Evolutionary conservation across 37 sponge, comb jelly and placozoan genomes (phyloP), one percentile per base, ranked within the genome.

Genomic region (Crambe crambe): DNA sequence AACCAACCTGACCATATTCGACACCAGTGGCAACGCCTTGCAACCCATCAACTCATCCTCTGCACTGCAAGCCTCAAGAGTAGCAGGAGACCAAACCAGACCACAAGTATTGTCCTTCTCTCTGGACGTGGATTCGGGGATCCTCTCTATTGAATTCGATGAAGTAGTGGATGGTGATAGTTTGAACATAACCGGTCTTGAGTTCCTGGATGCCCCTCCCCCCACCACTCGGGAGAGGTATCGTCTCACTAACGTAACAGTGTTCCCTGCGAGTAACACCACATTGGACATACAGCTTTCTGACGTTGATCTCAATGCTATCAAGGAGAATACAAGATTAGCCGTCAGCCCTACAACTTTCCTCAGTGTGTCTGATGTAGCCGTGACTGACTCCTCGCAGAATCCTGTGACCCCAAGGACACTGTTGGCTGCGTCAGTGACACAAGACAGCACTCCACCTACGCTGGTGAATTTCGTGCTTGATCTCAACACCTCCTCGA

Each of bases 321-420:
- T 95, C 68, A 89, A 95, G 60, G 30, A 71, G 29, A 74, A 67
- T 37, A 34, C 75, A 26, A 31, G 34, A 17, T 78, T 95, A 12
- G 96, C 85, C 34, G 83, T 80, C 2, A 69, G 35, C 26, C 23
- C 40, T 20, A 92, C 89, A 71, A 92, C 92, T 3, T 92, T 70
- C 75, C 34, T 95, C 21, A 68, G 68, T 2, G 58, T 95, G 27
- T 31, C 72, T 32, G 26, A 47, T 4, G 5, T 31, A 25, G 75
- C 87, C 6, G 65, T 92, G 60, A 42, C 67, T 29, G 96, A 95
- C 73, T 82, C 91, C 36, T 47, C 85, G 58, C 80, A 77, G 20
- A 92, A 92, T 73, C 70, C 69, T 12, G 74, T 89, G 27, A 23
- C 58, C 23, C 31, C 81, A 38, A 60, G 78, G 2, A 10, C 58